Base-by-base conservation (phyloP, 2,888 invertebrate genomes). In the Polymixis lichenea region DNA sequence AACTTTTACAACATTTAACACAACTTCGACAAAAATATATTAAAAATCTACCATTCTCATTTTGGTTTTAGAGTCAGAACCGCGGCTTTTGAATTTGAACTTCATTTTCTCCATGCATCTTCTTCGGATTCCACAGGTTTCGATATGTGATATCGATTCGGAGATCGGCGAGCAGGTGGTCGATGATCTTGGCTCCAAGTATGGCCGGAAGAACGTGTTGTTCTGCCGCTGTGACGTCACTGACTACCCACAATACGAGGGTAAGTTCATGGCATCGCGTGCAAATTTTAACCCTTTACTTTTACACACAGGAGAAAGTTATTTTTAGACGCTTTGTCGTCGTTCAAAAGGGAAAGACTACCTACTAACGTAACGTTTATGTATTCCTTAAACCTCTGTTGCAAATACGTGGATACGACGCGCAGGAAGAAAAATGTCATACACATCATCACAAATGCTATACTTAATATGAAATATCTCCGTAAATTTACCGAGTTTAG, bases 141-240 rank as follows among this genome's bases (percentile, higher is more conserved):
- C 98, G 43, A 96, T 98, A 84, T 98, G 98, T 93, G 98, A 98
- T 93, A 97, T 98, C 83, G 97, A 98, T 89, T 96, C 97, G 9
- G 98, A 97, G 83, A 97, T 97, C 56, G 98, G 98, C 19, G 98
- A 98, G 88, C 97, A 97, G 89, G 95, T 98, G 66, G 96, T 97
- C 13, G 97, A 98, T 83, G 97, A 97, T 80, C 94, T 98, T 49
- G 97, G 97, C 22, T 95, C 97, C 56, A 97, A 97, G 90, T 97
- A 97, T 89, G 98, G 97, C 62, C 97, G 98, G 88, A 98, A 98
- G 90, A 97, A 97, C 78, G 97, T 98, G 17, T 94, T 98, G 82
- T 98, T 98, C 91, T 98, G 98, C 88, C 97, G 97, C 70, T 98
- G 98, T 89, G 98, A 98, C 90, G 98, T 98, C 83, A 98, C 98